Evolutionary conservation across 2,797 vertebrate species (phyloP), one percentile per base, ranked within the genome.

Genomic region (Buphagus erythrorhynchus): DNA sequence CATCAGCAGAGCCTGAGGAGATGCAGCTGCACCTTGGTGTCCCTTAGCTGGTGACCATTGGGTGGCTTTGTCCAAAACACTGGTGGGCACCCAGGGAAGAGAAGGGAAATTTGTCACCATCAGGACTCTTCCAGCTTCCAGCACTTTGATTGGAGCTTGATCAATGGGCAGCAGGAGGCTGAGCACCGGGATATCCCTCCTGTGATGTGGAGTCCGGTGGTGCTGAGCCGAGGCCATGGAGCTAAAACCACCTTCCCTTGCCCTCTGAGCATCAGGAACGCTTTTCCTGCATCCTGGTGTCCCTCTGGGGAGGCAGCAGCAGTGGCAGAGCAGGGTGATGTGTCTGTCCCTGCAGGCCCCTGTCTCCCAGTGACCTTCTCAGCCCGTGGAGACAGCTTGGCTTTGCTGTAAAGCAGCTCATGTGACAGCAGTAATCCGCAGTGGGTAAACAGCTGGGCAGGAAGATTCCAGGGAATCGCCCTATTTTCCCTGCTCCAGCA

Each of bases 401-500:
- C 95, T 98, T 98, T 98, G 97, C 98, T 98, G 96, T 94, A 97
- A 98, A 95, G 97, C 97, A 95, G 92, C 98, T 98, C 98, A 98
- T 96, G 98, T 98, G 98, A 98, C 98, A 75, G 94, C 94, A 72
- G 96, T 98, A 98, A 96, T 99, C 98, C 94, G 11, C 96, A 93
- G 97, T 93, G 94, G 94, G 90, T 59, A 74, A 97, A 97, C 98
- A 99, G 98, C 98, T 98, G 98, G 94, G 94, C 96, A 91, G 97
- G 92, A 93, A 77, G 95, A 89, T 96, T 95, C 96, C 97, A 46
- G 91, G 83, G 98, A 98, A 97, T 98, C 80, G 95, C 96, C 97
- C 98, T 98, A 98, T 99, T 99, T 98, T 98, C 98, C 98, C 94
- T 66, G 92, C 86, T 63, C 95, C 11, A 28, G 45, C 61, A 42